Conservation (phyloP, 2,797 vertebrate genomes). For the Phrynocephalus guinanensis region DNA sequence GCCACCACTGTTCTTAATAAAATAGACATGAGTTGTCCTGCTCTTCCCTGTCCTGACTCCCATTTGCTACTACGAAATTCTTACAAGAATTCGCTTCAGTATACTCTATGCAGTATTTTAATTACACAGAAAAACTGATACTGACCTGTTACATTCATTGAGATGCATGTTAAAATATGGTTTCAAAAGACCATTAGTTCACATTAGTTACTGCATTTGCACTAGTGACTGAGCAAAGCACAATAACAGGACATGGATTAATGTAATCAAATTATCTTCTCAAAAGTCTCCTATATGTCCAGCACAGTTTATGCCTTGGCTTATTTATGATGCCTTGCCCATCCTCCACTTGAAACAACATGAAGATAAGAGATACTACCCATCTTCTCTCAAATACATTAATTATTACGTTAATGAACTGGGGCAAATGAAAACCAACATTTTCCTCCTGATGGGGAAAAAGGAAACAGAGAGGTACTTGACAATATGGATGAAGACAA, state of each 20-base stretch:
- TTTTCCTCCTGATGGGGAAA: not conserved
- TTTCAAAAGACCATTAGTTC: constrained; percentile 67
- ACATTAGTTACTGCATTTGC: constrained; percentile 58
- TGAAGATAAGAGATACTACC: not conserved
- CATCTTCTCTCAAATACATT: not conserved
- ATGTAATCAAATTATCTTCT: constrained; percentile 65
- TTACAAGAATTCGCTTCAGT: not conserved
- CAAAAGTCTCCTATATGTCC: constrained; percentile 31
- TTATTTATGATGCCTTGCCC: not conserved
- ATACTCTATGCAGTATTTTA: constrained; percentile 22
- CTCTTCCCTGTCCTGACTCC: too few species aligned
- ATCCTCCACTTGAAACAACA: not conserved
- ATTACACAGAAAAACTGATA: constrained; percentile 67
- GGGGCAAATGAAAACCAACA: not conserved
- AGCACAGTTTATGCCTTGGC: not conserved
- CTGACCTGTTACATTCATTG: constrained; percentile 22
- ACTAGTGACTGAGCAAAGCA: constrained; percentile 41
- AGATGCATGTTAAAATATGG: not conserved
- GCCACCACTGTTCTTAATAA: too few species aligned
- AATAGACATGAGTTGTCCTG: too few species aligned
- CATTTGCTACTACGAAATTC: too few species aligned
- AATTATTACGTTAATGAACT: not conserved
- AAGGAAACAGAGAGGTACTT: not conserved
- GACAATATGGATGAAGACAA: not conserved
- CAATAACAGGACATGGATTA: constrained; percentile 60